Conservation (phyloP, 1,140 invertebrate species). For the Formica exsecta region DNA sequence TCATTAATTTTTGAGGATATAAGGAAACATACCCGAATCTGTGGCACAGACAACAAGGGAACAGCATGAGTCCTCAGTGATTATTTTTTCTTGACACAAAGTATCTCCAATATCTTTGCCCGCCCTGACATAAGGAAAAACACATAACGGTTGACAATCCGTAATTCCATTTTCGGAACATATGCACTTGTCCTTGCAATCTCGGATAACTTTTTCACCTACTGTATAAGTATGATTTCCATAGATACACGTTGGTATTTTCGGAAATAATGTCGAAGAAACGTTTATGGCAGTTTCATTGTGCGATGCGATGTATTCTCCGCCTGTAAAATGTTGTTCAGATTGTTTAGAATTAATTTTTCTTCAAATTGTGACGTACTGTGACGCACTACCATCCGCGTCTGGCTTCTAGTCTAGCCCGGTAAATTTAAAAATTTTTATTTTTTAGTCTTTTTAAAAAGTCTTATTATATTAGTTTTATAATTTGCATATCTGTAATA, state of each 20-base stretch:
- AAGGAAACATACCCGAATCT: constrained; percentile 84
- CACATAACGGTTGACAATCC: constrained; percentile 90
- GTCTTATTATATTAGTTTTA: too few species aligned
- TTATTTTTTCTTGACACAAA: constrained; percentile 90
- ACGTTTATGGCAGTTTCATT: constrained; percentile 77
- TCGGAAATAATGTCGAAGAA: constrained; percentile 67
- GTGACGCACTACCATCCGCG: too few species aligned
- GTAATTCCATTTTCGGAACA: constrained; percentile 88
- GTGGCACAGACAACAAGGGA: constrained; percentile 89
- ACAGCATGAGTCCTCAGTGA: constrained; percentile 92
- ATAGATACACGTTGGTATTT: constrained; percentile 88
- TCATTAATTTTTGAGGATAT: background rate
- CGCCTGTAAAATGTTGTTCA: constrained; percentile 69
- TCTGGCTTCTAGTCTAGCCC: too few species aligned
- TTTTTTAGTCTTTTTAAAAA: too few species aligned
- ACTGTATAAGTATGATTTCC: constrained; percentile 91
- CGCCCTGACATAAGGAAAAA: constrained; percentile 88
- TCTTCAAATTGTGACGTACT: too few species aligned
- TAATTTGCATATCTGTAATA: too few species aligned
- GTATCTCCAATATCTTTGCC: constrained; percentile 90
- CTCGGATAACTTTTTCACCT: constrained; percentile 89
- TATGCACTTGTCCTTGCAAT: constrained; percentile 91
- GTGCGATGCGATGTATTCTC: constrained; percentile 79
- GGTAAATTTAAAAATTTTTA: too few species aligned
- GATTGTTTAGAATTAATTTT: background rate